Base-by-base conservation (phyloP, 2,113 vertebrate species). In the Cyanocitta stelleri region DNA sequence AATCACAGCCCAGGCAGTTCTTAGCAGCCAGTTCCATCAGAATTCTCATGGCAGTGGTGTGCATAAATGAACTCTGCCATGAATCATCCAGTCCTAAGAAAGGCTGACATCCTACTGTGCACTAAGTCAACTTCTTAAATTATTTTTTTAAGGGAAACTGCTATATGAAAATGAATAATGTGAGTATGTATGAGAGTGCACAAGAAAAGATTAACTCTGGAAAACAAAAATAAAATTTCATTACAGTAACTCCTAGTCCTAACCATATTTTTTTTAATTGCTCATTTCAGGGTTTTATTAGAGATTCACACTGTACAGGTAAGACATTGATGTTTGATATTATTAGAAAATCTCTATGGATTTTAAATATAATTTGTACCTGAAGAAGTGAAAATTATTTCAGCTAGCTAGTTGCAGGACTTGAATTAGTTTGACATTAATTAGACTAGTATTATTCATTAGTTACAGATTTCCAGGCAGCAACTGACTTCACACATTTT, bases 381-480 rank as follows among this genome's bases (percentile, higher is more conserved):
- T 66, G 32, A 88, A 94, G 16, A 80, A 91, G 26, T 62, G 62
- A 91, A 93, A 96, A 80, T 80, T 49, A 85, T 78, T 96, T 71
- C 79, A 85, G 62, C 33, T 79, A 87, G n/a, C 49, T 95, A 85
- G 74, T 83, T 91, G 71, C 33, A 83, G 58, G 37, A 54, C 55
- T 77, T 83, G 85, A 87, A 85, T 93, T 83, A 91, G 41, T 95
- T 82, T 89, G 55, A 83, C 81, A 90, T 93, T 93, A 94, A 96
- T 96, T 74, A 91, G 81, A 49, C 56, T 79, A 82, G 63, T 85
- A 93, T 85, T 93, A 93, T 95, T 94, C 89, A 97, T 95, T 85
- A 95, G 77, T 85, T 87, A 89, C 49, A 95, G 74, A 82, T 39
- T 91, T 49, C 58, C 72, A 81, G 73, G 37, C 63, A 89, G 74